Percentiles rank a stretch among this genome's conserved stretches.
These are phyloP conservation scores for Ecdyonurus torrentis DNA, from an alignment of 2,888 invertebrate genomes.

Conservation along the genomic window DNA sequence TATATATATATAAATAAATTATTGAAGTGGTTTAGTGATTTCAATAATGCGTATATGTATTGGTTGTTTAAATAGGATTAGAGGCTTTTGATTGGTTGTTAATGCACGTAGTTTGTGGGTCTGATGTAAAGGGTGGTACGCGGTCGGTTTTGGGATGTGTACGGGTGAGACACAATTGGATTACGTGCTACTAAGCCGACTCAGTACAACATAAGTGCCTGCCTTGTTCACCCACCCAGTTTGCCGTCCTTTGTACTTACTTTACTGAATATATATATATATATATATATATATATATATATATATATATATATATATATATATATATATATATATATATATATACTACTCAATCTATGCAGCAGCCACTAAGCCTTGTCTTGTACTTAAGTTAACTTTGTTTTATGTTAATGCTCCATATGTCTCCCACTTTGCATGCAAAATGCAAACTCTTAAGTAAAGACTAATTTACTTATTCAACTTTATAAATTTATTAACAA, in stretches of 20 bases:
- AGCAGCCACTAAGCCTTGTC: no score
- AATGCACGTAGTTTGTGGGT: slow-evolving; percentile 3
- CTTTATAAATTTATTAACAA: background rate
- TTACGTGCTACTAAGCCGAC: background rate
- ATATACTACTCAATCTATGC: background rate
- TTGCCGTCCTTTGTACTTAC: background rate
- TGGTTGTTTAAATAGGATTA: slow-evolving; percentile 7
- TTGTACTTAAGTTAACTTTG: background rate
- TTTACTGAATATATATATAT: background rate
- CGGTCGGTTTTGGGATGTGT: background rate
- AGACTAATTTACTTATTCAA: background rate
- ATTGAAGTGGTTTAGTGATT: background rate
- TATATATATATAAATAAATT: no score
- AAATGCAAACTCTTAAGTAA: background rate
- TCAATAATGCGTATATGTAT: background rate
- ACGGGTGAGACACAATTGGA: background rate
- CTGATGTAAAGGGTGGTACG: background rate
- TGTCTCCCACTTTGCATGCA: background rate
- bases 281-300: background rate
- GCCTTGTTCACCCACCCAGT: background rate
- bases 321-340: background rate
- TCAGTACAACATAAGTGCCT: background rate
- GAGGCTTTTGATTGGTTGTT: slow-evolving; percentile 10
- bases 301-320: no score
- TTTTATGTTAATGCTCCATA: slow-evolving; percentile 3